A percentile compares a stretch with the other conserved stretches of the same genome.
phyloP scores from a whole-genome alignment of 2,113 vertebrate genomes.

The Tympanuchus pallidicinctus region DNA sequence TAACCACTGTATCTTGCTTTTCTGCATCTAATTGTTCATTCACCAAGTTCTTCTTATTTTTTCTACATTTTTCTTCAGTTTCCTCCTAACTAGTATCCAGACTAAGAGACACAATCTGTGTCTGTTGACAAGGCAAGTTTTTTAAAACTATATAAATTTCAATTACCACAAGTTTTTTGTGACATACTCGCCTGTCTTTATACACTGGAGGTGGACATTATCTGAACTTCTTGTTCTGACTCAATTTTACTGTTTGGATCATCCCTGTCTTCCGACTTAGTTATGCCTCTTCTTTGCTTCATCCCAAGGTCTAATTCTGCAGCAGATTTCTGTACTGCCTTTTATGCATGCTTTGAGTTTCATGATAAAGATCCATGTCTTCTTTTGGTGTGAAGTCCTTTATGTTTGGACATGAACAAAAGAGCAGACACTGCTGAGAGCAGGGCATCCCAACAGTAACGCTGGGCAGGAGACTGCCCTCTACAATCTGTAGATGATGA shows the following conservation, averaged over 20 bases:
- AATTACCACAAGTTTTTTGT: background rate
- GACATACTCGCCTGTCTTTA: background rate
- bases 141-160: background rate
- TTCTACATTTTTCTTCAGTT: background rate
- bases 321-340: background rate
- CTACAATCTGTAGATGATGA: background rate
- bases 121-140: fast-evolving
- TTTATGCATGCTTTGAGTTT: background rate
- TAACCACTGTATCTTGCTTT: background rate
- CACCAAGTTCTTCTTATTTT: background rate
- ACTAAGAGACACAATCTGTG: background rate
- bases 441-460: background rate
- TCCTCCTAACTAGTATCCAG: background rate
- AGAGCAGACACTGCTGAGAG: background rate
- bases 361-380: background rate
- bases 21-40: background rate
- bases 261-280: background rate
- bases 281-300: background rate
- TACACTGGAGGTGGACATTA: background rate
- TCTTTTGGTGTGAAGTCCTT: background rate
- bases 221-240: background rate
- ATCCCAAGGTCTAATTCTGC: background rate
- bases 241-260: background rate
- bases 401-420: background rate
- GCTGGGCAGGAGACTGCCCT: background rate